phyloP scores from a whole-genome alignment of 2,888 invertebrate genomes.

The Ornithoptera priamus region DNA sequence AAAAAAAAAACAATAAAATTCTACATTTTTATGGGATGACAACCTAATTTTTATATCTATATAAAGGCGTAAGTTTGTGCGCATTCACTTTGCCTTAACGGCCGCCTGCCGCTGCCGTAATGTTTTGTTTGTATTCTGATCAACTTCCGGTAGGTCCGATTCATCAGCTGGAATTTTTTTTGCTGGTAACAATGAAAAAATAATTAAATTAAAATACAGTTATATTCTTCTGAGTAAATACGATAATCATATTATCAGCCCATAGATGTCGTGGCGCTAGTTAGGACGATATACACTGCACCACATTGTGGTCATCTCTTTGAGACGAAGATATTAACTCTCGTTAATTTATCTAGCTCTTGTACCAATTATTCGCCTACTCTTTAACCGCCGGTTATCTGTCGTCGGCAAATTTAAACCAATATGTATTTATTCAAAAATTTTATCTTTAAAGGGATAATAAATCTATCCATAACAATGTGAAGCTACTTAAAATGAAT shows the following conservation, averaged over 20 bases:
- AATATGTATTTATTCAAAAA: too few relatives aligned
- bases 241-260: not conserved
- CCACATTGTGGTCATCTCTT: too few relatives aligned
- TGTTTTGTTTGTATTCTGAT: conserved; percentile 92
- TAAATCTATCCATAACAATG: too few relatives aligned
- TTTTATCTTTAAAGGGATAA: too few relatives aligned
- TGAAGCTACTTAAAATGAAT: too few relatives aligned
- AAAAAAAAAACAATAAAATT: conserved; percentile 42
- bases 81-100: conserved; percentile 79
- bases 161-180: conserved; percentile 85
- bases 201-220: not conserved
- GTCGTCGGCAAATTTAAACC: too few relatives aligned
- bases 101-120: conserved; percentile 81
- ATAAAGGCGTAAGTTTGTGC: conserved; percentile 26
- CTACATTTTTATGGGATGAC: conserved; percentile 55
- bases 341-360: too few relatives aligned
- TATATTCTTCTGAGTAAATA: not conserved
- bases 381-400: too few relatives aligned
- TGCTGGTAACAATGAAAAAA: conserved; percentile 59
- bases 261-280: too few relatives aligned
- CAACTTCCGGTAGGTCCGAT: conserved; percentile 95
- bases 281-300: too few relatives aligned
- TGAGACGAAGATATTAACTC: too few relatives aligned
- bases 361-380: too few relatives aligned
- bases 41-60: conserved; percentile 47